These are phyloP conservation scores for Thamnophis sirtalis DNA, from an alignment of 2,113 vertebrate genomes.

Conservation along the genomic window DNA sequence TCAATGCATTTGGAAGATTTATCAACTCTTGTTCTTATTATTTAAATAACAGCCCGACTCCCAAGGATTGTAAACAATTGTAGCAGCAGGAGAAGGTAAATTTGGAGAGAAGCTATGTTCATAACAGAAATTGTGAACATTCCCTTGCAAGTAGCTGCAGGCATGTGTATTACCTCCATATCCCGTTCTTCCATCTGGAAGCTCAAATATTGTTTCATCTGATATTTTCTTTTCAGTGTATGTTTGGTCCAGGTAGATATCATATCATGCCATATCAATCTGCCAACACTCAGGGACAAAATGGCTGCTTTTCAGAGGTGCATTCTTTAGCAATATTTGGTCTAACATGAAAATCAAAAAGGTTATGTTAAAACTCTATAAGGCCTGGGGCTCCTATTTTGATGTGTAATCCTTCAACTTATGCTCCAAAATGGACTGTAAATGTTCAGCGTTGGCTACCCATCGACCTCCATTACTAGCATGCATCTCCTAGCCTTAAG, in stretches of 20 bases:
- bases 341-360: background rate
- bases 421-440: background rate
- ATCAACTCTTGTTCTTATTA: background rate
- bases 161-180: background rate
- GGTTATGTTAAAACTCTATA: background rate
- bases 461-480: background rate
- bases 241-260: background rate
- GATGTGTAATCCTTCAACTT: background rate
- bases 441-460: background rate
- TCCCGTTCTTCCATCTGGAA: background rate
- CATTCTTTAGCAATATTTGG: background rate
- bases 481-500: background rate
- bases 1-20: background rate
- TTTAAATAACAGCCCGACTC: background rate
- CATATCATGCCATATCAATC: background rate
- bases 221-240: background rate
- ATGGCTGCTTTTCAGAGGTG: background rate
- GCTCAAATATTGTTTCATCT: background rate
- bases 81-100: background rate
- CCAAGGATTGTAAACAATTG: background rate
- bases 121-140: background rate
- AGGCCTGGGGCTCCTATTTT: background rate
- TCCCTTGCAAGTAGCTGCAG: background rate
- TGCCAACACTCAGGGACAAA: background rate
- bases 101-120: background rate